These are phyloP conservation scores for Antennarius striatus DNA, from an alignment of 2,113 vertebrate genomes.

Conservation along the genomic window DNA sequence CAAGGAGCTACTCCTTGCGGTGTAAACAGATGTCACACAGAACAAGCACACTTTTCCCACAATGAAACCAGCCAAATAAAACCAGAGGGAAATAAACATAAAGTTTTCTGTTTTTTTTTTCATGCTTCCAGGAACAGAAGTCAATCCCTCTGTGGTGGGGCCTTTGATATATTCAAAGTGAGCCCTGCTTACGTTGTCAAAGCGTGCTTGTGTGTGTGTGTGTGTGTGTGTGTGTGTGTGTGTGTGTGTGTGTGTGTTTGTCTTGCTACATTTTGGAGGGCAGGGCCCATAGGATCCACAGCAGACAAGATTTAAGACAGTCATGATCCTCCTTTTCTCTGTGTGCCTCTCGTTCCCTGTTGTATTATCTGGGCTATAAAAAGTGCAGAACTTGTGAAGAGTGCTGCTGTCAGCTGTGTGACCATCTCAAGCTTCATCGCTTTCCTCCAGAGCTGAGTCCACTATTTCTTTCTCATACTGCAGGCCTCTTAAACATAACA, in stretches of 20 bases:
- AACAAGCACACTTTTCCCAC: slow-evolving; percentile 16
- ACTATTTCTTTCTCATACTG: neutral
- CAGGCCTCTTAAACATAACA: slow-evolving; percentile 2
- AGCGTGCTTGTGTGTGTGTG: slow-evolving; percentile 14
- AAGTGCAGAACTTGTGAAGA: slow-evolving; percentile 25
- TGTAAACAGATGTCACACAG: slow-evolving; percentile 23
- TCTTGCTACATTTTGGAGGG: slow-evolving; percentile 13
- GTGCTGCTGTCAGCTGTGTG: slow-evolving; percentile 31
- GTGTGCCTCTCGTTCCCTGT: neutral
- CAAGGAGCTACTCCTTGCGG: slow-evolving; percentile 18
- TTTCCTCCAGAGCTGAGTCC: slow-evolving; percentile 14
- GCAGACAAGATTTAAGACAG: slow-evolving; percentile 5
- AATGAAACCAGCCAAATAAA: slow-evolving; percentile 41
- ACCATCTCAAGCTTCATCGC: slow-evolving; percentile 28
- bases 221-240: slow-evolving; percentile 14
- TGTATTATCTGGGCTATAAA: slow-evolving; percentile 34
- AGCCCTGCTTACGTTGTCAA: slow-evolving; percentile 41
- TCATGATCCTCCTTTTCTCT: neutral
- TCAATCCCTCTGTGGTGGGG: slow-evolving; percentile 29
- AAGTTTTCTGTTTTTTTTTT: slow-evolving; percentile 45
- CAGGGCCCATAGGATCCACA: slow-evolving; percentile 34
- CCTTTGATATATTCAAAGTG: slow-evolving; percentile 49
- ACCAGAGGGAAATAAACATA: slow-evolving; percentile 54
- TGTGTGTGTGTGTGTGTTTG: slow-evolving; percentile 17
- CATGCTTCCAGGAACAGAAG: slow-evolving; percentile 57